These are phyloP conservation scores for Entomobrya proxima DNA, from an alignment of 2,888 invertebrate species.

Conservation along the genomic window DNA sequence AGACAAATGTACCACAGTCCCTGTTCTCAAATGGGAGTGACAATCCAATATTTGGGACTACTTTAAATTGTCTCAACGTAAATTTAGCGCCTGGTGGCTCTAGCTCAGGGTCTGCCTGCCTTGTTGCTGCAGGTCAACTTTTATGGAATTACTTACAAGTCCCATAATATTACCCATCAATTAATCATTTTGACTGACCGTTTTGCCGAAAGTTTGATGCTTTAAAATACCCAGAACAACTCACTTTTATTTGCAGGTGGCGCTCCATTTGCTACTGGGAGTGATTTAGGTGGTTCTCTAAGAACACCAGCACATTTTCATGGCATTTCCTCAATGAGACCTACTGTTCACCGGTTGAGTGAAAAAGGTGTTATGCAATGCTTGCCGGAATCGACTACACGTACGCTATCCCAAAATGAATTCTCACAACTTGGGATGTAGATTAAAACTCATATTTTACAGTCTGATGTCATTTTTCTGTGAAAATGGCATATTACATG, in stretches of 20 bases:
- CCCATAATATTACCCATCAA: background rate
- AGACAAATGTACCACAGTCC: slow-evolving; percentile 78
- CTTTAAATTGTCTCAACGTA: slow-evolving; percentile 63
- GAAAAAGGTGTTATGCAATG: slow-evolving; percentile 63
- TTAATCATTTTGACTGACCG: background rate
- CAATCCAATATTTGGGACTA: slow-evolving; percentile 72
- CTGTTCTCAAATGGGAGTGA: slow-evolving; percentile 73
- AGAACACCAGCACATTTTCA: slow-evolving; percentile 78
- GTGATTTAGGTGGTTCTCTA: slow-evolving; percentile 79
- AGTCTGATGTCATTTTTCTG: background rate
- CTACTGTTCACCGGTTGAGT: slow-evolving; percentile 76
- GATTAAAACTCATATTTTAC: no score
- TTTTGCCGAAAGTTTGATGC: no score
- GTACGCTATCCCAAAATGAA: background rate
- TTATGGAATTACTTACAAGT: background rate
- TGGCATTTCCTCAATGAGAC: slow-evolving; percentile 78
- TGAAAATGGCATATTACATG: background rate
- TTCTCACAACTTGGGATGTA: no score
- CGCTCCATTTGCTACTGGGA: slow-evolving; percentile 75
- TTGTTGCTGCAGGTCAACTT: slow-evolving; percentile 70
- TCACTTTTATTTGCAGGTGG: slow-evolving; percentile 75
- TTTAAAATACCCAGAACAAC: no score
- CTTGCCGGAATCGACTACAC: slow-evolving; percentile 54
- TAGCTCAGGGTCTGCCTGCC: slow-evolving; percentile 65
- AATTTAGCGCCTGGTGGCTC: slow-evolving; percentile 68